Base-by-base conservation (phyloP, 2,113 vertebrate species). In the Ptychochromis oligacanthus region DNA sequence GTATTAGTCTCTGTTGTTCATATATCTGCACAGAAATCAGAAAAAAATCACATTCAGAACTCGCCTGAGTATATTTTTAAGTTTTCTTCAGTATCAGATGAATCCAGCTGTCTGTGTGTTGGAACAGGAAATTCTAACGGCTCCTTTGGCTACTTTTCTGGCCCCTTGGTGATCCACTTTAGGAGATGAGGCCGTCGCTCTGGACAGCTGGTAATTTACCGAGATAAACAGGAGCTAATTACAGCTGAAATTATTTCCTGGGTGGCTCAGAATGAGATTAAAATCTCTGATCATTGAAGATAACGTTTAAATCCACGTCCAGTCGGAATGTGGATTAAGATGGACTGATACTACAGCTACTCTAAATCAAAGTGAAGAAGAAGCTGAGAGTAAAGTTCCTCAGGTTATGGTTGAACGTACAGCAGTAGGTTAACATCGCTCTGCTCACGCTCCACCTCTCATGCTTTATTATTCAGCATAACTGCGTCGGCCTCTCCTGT, bases 1-100 rank as follows among this genome's bases (percentile, higher is more conserved):
- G 64, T 49, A 24, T 70, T 40, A 4, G 7, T 49, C 24, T 46
- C 38, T 3, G 14, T n/a, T 67, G 40, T 26, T 70, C 64, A 28
- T 28, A 2, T 9, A 5, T 26, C 0, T 2, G 1, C 40, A 0
- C 0, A 67, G 0, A 49, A 49, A 18, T 49, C 15, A 17, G 22
- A 67, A 26, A 8, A 43, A 70, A 18, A 18, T 52, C 14, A 17
- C 46, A 20, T 46, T 28, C 65, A 18, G 15, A 18, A 49, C 15
- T 49, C 9, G 9, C 24, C 64, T 49, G 64, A 52, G 46, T 1
- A 1, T 8, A 49, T 67, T 67, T 67, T 28, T 9, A 28, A 12
- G 65, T 43, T 28, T 52, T 70, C 6, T 17, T 49, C 17, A 2
- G 40, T 28, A 34, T 6, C 18, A 36, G 18, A 62, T 62, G 31